A percentile compares a stretch with the other conserved stretches of the same genome.
Conservation (phyloP, 2,888 invertebrate genomes). For the Leptinotarsa rubiginosa region DNA sequence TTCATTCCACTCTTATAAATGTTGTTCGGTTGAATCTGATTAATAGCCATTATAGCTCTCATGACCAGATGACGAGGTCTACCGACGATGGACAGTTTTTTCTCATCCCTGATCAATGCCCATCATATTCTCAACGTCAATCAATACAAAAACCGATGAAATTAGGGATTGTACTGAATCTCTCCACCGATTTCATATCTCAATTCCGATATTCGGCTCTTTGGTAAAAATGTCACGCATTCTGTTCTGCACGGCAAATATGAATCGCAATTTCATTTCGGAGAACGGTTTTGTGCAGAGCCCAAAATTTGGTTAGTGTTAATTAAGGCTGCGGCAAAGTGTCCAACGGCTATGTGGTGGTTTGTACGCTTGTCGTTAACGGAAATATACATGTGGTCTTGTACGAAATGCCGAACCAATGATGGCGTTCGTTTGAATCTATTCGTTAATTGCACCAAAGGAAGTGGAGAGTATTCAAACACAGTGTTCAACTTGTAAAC, state of each 20-base stretch:
- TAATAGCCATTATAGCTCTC: too few relatives aligned
- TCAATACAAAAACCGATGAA: constrained; percentile 4
- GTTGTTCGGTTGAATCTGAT: too few relatives aligned
- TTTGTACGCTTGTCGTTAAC: neutral
- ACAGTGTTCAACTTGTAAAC: too few relatives aligned
- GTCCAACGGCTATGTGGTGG: neutral
- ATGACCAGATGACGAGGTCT: neutral
- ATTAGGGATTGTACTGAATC: constrained; percentile 29
- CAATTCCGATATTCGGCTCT: constrained; percentile 31
- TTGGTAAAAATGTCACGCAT: constrained; percentile 38
- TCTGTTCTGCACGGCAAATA: constrained; percentile 23
- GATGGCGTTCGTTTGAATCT: neutral
- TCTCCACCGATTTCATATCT: constrained; percentile 30
- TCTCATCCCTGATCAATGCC: neutral
- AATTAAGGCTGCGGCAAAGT: constrained; percentile 26
- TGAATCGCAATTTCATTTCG: constrained; percentile 36
- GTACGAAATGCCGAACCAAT: neutral
- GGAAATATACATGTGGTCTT: neutral
- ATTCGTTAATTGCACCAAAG: too few relatives aligned
- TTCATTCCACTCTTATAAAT: too few relatives aligned
- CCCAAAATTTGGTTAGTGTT: constrained; percentile 37
- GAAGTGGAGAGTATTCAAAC: neutral
- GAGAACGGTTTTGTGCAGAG: constrained; percentile 32
- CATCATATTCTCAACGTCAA: neutral
- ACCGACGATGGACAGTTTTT: neutral